Percentiles rank a stretch among this genome's conserved stretches.
These are phyloP conservation scores for Capreolus pygargus DNA, from an alignment of 2,113 vertebrate genomes.

Conservation along the genomic window DNA sequence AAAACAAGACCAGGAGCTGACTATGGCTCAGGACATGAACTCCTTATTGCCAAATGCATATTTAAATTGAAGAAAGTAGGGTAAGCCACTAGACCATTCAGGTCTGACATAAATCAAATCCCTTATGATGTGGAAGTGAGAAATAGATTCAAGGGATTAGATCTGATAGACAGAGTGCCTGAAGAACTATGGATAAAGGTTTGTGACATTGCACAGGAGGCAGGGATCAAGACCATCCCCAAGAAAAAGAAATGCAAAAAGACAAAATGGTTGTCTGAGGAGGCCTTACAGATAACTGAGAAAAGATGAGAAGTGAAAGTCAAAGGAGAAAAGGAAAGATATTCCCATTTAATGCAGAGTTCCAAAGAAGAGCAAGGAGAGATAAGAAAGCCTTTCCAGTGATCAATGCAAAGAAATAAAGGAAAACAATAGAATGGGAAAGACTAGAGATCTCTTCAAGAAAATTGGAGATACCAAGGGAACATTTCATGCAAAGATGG, in stretches of 20 bases:
- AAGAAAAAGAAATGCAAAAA: not conserved
- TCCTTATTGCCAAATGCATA: not conserved
- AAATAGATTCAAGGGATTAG: not conserved
- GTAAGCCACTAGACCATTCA: not conserved
- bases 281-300: rapidly evolving
- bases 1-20: not conserved
- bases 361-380: not conserved
- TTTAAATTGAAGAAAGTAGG: not conserved
- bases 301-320: not conserved
- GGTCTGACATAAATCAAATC: not conserved
- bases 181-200: not conserved
- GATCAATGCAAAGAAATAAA: not conserved
- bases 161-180: not conserved
- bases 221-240: not conserved
- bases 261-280: not conserved
- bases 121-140: not conserved
- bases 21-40: not conserved
- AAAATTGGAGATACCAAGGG: not conserved
- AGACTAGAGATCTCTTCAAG: not conserved
- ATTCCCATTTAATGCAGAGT: not conserved
- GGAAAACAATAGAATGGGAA: not conserved
- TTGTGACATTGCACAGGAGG: not conserved
- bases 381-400: not conserved
- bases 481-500: not conserved
- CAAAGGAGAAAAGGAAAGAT: not conserved